phyloP scores from a whole-genome alignment of 2,797 vertebrate genomes.

The Phataginus tricuspis region DNA sequence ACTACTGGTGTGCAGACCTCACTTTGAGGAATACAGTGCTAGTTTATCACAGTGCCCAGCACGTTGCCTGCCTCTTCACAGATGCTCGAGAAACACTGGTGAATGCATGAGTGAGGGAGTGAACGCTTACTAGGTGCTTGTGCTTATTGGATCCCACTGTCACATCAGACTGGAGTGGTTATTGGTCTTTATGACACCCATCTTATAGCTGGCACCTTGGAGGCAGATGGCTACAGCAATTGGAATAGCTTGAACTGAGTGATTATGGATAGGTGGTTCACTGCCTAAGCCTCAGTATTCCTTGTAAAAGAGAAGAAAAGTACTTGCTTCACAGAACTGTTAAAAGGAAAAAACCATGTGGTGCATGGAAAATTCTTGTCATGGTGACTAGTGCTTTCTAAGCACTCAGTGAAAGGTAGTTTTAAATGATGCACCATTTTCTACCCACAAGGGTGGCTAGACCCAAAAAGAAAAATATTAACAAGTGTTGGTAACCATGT shows the following conservation, averaged over 20 bases:
- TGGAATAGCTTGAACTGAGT: background rate
- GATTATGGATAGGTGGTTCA: background rate
- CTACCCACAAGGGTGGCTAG: background rate
- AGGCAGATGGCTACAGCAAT: background rate
- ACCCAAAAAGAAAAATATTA: background rate
- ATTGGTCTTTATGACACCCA: background rate
- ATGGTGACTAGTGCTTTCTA: background rate
- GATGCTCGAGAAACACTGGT: background rate
- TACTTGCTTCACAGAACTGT: background rate
- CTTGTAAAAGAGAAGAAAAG: background rate
- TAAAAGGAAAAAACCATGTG: background rate
- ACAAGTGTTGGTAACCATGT: background rate
- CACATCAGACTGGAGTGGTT: background rate
- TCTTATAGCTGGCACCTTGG: background rate
- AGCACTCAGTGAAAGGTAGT: background rate
- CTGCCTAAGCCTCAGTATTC: background rate
- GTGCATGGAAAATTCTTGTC: background rate
- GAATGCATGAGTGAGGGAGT: background rate
- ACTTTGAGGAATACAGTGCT: background rate
- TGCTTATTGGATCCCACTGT: background rate
- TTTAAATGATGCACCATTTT: background rate
- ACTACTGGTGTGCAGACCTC: background rate
- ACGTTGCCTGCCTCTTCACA: background rate
- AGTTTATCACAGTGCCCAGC: background rate
- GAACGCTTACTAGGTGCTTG: background rate